Evolutionary conservation across 2,797 vertebrate species (phyloP).

Genomic region (Phoxinus dragarum): DNA sequence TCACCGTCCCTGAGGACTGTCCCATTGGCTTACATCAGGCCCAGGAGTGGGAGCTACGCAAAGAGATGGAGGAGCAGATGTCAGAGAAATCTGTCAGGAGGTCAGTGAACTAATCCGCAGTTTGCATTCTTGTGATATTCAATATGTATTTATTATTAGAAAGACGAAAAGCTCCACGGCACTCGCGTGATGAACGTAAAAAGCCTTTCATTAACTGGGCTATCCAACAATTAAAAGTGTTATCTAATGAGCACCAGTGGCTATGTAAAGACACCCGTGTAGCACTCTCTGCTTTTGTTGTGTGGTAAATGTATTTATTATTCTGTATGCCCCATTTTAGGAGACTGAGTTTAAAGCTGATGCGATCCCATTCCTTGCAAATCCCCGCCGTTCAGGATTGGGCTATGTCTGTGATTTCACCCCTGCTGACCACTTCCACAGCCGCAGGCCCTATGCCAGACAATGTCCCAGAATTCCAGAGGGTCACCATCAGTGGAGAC

Average conservation of each 20-base stretch:
- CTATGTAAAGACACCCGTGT: background rate
- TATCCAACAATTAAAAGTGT: background rate
- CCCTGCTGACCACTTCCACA: slow-evolving; percentile 69
- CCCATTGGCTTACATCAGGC: slow-evolving; percentile 93
- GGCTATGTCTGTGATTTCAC: slow-evolving; percentile 66
- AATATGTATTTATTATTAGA: background rate
- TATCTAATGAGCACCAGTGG: background rate
- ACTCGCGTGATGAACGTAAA: background rate
- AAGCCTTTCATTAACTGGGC: background rate
- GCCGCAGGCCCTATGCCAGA: slow-evolving; percentile 51
- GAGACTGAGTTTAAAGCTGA: slow-evolving; percentile 93
- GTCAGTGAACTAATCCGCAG: slow-evolving; percentile 69
- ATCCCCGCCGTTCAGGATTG: slow-evolving; percentile 80
- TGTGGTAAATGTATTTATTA: background rate
- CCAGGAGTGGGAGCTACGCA: slow-evolving; percentile 88
- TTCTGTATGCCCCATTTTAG: slow-evolving; percentile 67
- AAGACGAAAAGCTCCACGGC: background rate
- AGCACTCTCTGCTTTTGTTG: background rate
- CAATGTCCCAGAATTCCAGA: slow-evolving; percentile 88
- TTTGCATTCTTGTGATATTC: background rate
- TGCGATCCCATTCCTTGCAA: slow-evolving; percentile 91
- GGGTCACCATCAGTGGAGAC: slow-evolving; percentile 94
- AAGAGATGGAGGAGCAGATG: slow-evolving; percentile 88
- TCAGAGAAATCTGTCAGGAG: slow-evolving; percentile 86
- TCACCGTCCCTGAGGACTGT: slow-evolving; percentile 91